These are phyloP conservation scores for Pterocles gutturalis DNA, from an alignment of 2,113 vertebrate species.

Conservation along the genomic window DNA sequence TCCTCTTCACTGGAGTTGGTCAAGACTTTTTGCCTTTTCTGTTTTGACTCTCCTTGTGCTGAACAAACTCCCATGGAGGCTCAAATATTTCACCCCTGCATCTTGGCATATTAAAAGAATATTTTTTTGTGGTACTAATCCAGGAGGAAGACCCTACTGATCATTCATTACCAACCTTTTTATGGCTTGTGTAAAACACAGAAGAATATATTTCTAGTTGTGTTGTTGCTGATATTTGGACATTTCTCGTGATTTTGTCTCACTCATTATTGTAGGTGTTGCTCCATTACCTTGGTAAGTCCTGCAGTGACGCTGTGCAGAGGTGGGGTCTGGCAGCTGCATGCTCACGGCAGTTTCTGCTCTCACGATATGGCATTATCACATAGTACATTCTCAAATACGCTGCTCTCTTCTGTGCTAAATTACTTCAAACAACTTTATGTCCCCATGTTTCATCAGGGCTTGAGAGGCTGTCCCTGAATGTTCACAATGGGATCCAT, in stretches of 20 bases:
- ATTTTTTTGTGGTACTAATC: not conserved
- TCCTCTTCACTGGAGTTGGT: not conserved
- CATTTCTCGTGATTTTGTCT: not conserved
- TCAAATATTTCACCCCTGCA: not conserved
- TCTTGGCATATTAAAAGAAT: not conserved
- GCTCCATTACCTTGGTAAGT: not conserved
- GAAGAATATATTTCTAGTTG: not conserved
- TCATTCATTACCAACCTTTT: not conserved
- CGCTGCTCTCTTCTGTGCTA: not conserved
- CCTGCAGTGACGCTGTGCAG: not conserved
- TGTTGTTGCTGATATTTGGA: not conserved
- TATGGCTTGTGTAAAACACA: not conserved
- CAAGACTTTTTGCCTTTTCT: not conserved
- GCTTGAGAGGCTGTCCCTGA: not conserved
- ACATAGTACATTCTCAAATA: not conserved
- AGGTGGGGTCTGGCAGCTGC: not conserved
- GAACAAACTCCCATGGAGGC: not conserved
- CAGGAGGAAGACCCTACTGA: not conserved
- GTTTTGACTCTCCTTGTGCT: not conserved
- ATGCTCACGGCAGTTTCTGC: not conserved
- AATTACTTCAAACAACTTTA: not conserved
- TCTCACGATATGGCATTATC: not conserved
- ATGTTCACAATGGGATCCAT: not conserved
- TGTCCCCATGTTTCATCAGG: not conserved
- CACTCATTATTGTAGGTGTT: not conserved